phyloP scores from a whole-genome alignment of 2,113 vertebrate species.

The Furnarius figulus region DNA sequence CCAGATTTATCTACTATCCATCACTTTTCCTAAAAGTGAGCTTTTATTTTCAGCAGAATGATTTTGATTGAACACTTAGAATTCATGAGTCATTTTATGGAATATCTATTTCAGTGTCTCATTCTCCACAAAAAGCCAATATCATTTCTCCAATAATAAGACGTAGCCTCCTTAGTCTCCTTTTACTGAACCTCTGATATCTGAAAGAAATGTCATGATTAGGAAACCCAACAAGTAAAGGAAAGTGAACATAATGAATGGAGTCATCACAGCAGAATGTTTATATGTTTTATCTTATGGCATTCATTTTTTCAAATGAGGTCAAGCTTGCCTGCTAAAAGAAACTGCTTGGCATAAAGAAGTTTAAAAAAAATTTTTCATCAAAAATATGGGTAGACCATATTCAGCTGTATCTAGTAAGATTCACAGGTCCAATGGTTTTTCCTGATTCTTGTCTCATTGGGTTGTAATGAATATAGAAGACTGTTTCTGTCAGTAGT shows the following conservation, averaged over 20 bases:
- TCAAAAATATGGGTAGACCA: not conserved
- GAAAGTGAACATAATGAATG: not conserved
- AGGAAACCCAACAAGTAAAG: not conserved
- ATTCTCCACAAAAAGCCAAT: not conserved
- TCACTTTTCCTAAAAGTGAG: not conserved
- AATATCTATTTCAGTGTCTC: not conserved
- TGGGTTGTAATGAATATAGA: not conserved
- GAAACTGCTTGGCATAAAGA: not conserved
- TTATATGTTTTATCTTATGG: not conserved
- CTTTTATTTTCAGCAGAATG: not conserved
- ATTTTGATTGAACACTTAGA: not conserved
- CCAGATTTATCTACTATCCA: not conserved
- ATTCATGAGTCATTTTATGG: not conserved
- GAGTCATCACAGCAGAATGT: not conserved
- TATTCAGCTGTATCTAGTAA: not conserved
- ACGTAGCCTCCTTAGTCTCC: not conserved
- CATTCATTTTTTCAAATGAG: not conserved
- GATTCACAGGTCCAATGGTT: not conserved
- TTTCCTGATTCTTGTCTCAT: not conserved
- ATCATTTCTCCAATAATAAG: not conserved
- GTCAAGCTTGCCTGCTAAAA: not conserved
- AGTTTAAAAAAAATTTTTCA: not conserved
- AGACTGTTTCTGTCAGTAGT: not conserved
- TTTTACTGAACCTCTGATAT: not conserved
- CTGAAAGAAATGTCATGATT: not conserved